Base-by-base conservation (phyloP, 1,140 invertebrate species). In the Papilio dardanus region DNA sequence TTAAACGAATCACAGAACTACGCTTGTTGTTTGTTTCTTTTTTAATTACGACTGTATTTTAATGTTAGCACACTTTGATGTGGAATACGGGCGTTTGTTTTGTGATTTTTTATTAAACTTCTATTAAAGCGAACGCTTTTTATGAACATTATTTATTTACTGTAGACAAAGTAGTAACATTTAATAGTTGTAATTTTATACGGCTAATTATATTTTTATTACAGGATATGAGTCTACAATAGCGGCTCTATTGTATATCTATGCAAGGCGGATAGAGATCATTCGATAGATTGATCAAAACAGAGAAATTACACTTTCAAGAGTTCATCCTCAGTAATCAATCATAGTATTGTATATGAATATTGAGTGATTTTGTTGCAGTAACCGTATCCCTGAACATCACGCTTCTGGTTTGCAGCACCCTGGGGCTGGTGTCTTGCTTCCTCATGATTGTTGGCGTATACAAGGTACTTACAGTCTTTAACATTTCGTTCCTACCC, bases 341-440 rank as follows among this genome's bases (percentile, higher is more conserved):
- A 62, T 28, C 16, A 0, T 46, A 19, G 19, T 2, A 46, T 1
- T 62, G 24, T 28, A 28, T 10, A 3, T 30, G 12, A 58, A 16
- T 35, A 24, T 33, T 75, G 16, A 8, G 1, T 21, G 54, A 54
- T 77, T 71, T 80, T 90, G 81, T 89, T 90, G 1, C 88, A 92
- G 91, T 91, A 7, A 92, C 91, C 1, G 91, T 92, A 1, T 87
- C 89, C 0, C 78, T 92, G 69, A 92, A 92, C 77, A 92, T 92
- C 54, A 90, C 87, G 0, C 79, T 92, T n/a, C 81, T 92, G 68
- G 91, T 85, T 12, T 90, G 89, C 84, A 91, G 89, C 40, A 86
- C 83, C 0, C 46, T 92, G n/a, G 91, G 91, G 0, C 81, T 91
- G 8, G 74, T 92, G 1, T 84, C 87, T 0, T 91, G 91, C 21